Conservation (phyloP, 2,888 invertebrate species). For the Morpho helenor region DNA sequence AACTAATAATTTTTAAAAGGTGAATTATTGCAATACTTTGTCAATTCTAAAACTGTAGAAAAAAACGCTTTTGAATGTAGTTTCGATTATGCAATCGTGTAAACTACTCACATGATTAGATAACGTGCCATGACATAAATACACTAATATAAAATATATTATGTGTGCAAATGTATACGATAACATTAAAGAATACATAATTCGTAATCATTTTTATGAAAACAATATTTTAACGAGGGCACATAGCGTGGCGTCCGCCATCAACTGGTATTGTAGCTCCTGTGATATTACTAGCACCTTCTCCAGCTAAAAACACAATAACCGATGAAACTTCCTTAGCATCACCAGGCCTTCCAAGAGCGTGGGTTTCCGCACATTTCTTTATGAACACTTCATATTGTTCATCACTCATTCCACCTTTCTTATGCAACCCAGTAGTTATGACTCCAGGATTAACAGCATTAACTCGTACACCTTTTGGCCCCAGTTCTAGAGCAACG, state of each 20-base stretch:
- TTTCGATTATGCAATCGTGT: no score
- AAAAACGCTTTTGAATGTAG: no score
- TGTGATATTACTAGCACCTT: slow-evolving; percentile 90
- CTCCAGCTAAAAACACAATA: slow-evolving; percentile 93
- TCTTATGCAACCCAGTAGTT: slow-evolving; percentile 91
- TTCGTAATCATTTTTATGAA: no score
- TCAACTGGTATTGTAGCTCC: slow-evolving; percentile 91
- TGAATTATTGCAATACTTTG: no score
- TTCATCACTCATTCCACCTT: slow-evolving; percentile 87
- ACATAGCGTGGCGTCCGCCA: slow-evolving; percentile 93
- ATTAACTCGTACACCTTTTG: slow-evolving; percentile 91
- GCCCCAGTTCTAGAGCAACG: slow-evolving; percentile 89
- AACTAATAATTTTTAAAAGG: no score
- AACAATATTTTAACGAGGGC: slow-evolving; percentile 81
- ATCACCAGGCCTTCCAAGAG: slow-evolving; percentile 91
- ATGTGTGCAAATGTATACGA: no score
- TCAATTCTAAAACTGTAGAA: no score
- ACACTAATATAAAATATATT: no score
- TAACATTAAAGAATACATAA: no score
- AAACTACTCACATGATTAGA: no score
- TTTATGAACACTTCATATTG: slow-evolving; percentile 90
- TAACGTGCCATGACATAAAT: no score
- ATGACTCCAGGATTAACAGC: slow-evolving; percentile 96
- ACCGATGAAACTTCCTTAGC: slow-evolving; percentile 91
- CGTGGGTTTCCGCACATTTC: slow-evolving; percentile 90